These are phyloP conservation scores for Meteorus colon DNA, from an alignment of 2,888 invertebrate genomes.

Conservation along the genomic window DNA sequence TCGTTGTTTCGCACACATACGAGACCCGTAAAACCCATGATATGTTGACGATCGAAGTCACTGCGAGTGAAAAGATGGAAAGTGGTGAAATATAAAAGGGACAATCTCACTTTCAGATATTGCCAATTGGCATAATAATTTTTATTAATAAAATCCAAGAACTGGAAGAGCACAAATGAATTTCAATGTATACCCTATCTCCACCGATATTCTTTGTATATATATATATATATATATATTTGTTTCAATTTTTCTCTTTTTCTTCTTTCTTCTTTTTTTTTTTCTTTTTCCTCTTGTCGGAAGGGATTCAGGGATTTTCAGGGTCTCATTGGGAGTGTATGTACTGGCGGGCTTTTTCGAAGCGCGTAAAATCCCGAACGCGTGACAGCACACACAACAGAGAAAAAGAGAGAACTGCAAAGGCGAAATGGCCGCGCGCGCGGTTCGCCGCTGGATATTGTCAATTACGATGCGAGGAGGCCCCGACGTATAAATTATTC, in stretches of 20 bases:
- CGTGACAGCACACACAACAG: conserved; percentile 41
- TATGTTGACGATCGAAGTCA: conserved; percentile 31
- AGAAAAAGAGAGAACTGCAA: conserved; percentile 53
- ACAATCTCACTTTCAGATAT: conserved; percentile 18
- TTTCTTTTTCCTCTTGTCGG: background rate
- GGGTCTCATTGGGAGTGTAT: conserved; percentile 19
- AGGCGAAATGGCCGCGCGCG: conserved; percentile 39
- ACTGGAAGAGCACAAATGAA: conserved; percentile 6
- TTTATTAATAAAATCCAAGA: conserved; percentile 27
- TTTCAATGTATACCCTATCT: conserved; percentile 2
- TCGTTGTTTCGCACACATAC: background rate
- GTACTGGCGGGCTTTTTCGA: conserved; percentile 53
- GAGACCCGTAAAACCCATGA: conserved; percentile 33
- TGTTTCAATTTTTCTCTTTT: background rate
- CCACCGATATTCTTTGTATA: background rate
- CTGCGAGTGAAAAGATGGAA: conserved; percentile 23
- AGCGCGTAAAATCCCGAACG: conserved; percentile 63
- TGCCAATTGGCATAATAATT: conserved; percentile 35
- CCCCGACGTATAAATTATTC: conserved; percentile 59
- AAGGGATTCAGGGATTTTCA: conserved; percentile 26
- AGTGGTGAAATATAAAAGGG: conserved; percentile 17
- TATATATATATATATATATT: background rate
- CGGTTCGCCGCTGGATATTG: conserved; percentile 58
- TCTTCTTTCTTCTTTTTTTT: background rate
- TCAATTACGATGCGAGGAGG: conserved; percentile 61